These are phyloP conservation scores for Sycophaga agraensis DNA, from an alignment of 1,140 invertebrate species.

Conservation along the genomic window DNA sequence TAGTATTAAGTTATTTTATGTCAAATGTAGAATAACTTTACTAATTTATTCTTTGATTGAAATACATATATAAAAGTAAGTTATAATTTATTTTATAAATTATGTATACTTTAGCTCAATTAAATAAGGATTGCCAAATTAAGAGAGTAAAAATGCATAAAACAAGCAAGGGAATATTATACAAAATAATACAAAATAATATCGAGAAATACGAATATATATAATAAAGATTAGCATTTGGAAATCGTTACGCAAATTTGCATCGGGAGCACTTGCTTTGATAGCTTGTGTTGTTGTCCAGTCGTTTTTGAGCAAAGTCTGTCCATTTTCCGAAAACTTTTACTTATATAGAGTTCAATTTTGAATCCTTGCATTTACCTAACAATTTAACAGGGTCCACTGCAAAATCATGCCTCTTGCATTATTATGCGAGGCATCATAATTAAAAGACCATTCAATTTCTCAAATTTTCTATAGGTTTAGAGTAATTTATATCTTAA, in stretches of 20 bases:
- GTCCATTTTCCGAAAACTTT: background rate
- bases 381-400: background rate
- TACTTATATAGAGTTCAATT: background rate
- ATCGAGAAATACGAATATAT: background rate
- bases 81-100: no score
- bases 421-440: no score
- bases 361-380: background rate
- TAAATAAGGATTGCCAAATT: background rate
- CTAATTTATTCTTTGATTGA: background rate
- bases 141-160: background rate
- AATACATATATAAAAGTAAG: background rate
- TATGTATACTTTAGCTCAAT: background rate
- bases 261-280: background rate
- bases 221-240: no score
- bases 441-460: background rate
- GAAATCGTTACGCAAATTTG: background rate
- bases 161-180: background rate
- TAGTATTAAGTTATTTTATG: no score
- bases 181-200: background rate
- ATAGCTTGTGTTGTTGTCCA: background rate
- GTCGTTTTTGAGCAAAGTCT: conserved; percentile 5
- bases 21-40: background rate
- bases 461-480: background rate
- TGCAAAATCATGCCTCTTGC: background rate
- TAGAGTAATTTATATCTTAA: no score